Evolutionary conservation across 2,888 invertebrate species (phyloP).

Genomic region (Andrena dorsata): DNA sequence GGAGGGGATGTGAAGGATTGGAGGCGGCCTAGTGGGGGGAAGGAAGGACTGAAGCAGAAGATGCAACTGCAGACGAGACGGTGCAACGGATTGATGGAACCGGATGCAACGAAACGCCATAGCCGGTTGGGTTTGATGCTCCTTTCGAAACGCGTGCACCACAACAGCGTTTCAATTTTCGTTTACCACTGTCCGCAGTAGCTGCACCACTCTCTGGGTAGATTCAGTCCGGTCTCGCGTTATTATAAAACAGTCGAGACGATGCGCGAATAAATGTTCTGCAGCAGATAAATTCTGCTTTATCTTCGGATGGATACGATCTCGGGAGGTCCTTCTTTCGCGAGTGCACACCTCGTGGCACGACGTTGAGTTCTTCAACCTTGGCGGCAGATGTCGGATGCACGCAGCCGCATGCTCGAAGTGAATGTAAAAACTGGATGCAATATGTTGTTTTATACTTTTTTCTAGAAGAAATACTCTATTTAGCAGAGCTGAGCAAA

Average conservation of each 20-base stretch:
- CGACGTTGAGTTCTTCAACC: too few species aligned
- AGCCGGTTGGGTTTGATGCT: slow-evolving; percentile 1
- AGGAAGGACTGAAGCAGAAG: not conserved
- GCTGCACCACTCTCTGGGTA: too few species aligned
- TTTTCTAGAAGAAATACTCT: too few species aligned
- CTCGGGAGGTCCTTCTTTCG: not conserved
- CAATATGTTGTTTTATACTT: too few species aligned
- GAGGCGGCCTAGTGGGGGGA: slow-evolving; percentile 6
- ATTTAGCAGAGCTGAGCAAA: too few species aligned
- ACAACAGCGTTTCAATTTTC: too few species aligned
- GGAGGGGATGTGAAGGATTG: slow-evolving; percentile 27
- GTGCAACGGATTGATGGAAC: slow-evolving; percentile 33
- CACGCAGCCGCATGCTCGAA: too few species aligned
- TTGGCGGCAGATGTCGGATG: too few species aligned
- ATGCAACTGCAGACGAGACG: slow-evolving; percentile 1
- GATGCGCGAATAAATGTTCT: not conserved
- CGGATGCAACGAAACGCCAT: slow-evolving; percentile 43
- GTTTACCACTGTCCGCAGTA: too few species aligned
- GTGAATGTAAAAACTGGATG: too few species aligned
- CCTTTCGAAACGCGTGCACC: not conserved
- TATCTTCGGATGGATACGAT: slow-evolving; percentile 40
- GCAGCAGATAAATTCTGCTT: slow-evolving; percentile 22
- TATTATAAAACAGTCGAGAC: not conserved
- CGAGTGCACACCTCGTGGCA: not conserved
- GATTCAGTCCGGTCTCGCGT: too few species aligned